Evolutionary conservation across 2,113 vertebrate species (phyloP), one percentile per base, ranked within the genome.

Genomic region (Fulmarus glacialis): DNA sequence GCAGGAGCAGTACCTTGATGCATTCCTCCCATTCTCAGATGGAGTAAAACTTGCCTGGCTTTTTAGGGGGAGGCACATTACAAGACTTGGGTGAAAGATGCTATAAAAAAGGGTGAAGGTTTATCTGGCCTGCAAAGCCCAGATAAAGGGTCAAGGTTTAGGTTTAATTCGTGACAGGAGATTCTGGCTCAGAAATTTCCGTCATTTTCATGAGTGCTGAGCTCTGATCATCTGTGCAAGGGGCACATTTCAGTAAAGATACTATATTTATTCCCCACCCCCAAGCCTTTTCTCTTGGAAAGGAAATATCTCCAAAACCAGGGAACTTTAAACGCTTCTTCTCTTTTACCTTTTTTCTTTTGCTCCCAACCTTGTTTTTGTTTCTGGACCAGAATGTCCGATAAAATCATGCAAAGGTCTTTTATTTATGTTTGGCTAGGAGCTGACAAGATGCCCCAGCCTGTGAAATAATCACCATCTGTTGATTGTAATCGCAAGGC

Each of bases 391-490:
- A 50, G 74, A 91, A 91, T 73, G 47, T 58, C 78, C 0, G 0
- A 77, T 75, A 85, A 82, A 93, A 91, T 93, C 36, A 73, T 2
- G 78, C 50, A 87, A 89, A 95, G 53, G 87, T 90, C 95, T 96
- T 95, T 92, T 97, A 95, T 97, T 96, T 95, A 82, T 86, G 59
- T 97, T 96, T 90, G 82, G 67, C 87, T 96, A 70, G 89, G 84
- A 95, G 87, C 78, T 97, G 91, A 96, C 96, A 95, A 97, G 96
- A 97, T 97, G 97, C 97, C 94, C 93, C 26, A 81, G 97, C 93
- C 93, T 95, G 82, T 95, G 91, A 93, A 97, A 95, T 96, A 97
- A 97, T 96, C 93, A 93, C 97, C 96, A 96, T 97, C 95, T 97
- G 97, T 97, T 97, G 97, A 97, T 96, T 71, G 94, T 91, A 97